Conservation (phyloP, 1,140 invertebrate genomes). For the Subanguina moxae region DNA sequence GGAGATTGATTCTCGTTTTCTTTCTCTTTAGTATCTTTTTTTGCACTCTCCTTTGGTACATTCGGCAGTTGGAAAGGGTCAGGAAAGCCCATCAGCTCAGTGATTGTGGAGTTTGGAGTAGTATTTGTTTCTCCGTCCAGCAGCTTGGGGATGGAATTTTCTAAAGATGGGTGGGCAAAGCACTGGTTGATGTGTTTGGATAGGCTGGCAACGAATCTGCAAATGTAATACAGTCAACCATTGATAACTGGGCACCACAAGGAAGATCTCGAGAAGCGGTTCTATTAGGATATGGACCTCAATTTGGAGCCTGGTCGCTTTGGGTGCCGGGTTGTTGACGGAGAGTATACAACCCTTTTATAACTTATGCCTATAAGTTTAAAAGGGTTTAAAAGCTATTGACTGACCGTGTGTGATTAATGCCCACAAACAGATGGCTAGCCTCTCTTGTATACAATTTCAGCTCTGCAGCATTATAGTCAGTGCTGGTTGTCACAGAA, state of each 20-base stretch:
- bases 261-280: too few relatives aligned
- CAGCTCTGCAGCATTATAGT: conserved; percentile 31
- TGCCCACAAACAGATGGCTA: conserved; percentile 25
- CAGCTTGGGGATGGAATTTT: background rate
- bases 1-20: background rate
- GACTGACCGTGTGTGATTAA: conserved; percentile 2
- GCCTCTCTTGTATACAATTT: conserved; percentile 26
- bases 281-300: too few relatives aligned
- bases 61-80: conserved; percentile 8
- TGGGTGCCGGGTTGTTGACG: too few relatives aligned
- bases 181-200: conserved; percentile 23
- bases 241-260: too few relatives aligned
- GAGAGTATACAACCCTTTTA: too few relatives aligned
- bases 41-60: background rate
- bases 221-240: background rate
- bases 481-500: conserved; percentile 28
- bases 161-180: conserved; percentile 1
- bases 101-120: background rate
- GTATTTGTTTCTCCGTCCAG: background rate
- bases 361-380: background rate
- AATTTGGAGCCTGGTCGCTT: too few relatives aligned
- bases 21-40: too few relatives aligned
- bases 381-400: background rate
- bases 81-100: background rate
- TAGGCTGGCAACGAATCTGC: conserved; percentile 22